A percentile compares a stretch with the other conserved stretches of the same genome.
Conservation (phyloP, 2,888 invertebrate species). For the Platynereis dumerilii region DNA sequence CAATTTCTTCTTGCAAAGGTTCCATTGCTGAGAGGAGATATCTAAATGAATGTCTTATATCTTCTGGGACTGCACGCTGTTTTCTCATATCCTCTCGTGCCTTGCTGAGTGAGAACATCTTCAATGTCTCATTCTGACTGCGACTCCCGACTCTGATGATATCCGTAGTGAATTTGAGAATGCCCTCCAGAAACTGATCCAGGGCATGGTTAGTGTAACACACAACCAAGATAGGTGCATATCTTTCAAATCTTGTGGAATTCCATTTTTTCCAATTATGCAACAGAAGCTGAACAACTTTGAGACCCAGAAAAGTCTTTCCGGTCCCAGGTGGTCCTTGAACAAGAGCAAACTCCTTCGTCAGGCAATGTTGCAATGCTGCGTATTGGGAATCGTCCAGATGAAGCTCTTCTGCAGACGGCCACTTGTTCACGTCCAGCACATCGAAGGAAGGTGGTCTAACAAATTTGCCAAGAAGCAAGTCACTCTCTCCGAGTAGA, state of each 20-base stretch:
- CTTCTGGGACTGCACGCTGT: slow-evolving; percentile 22
- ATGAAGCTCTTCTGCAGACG: slow-evolving; percentile 39
- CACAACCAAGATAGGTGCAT: slow-evolving; percentile 54
- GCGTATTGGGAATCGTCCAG: slow-evolving; percentile 53
- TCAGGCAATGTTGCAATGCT: slow-evolving; percentile 52
- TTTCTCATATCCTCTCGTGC: background rate
- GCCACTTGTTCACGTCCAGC: slow-evolving; percentile 41
- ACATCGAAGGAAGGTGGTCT: too few species aligned
- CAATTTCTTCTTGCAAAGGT: slow-evolving; percentile 19
- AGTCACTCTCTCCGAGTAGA: background rate
- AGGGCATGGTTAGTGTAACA: slow-evolving; percentile 63
- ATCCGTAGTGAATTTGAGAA: slow-evolving; percentile 44
- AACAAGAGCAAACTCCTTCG: slow-evolving; percentile 56
- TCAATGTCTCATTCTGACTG: background rate
- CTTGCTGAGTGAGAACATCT: background rate
- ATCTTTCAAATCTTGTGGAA: background rate
- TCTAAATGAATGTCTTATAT: slow-evolving; percentile 4
- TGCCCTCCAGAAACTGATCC: slow-evolving; percentile 62
- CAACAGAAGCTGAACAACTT: slow-evolving; percentile 73
- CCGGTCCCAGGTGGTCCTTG: slow-evolving; percentile 84
- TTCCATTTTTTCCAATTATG: slow-evolving; percentile 67
- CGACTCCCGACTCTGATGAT: slow-evolving; percentile 56
- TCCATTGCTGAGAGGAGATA: slow-evolving; percentile 24
- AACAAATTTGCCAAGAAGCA: too few species aligned
- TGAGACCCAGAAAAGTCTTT: slow-evolving; percentile 80